These are phyloP conservation scores for Pseudoips prasinana DNA, from an alignment of 2,888 invertebrate genomes.

Conservation along the genomic window DNA sequence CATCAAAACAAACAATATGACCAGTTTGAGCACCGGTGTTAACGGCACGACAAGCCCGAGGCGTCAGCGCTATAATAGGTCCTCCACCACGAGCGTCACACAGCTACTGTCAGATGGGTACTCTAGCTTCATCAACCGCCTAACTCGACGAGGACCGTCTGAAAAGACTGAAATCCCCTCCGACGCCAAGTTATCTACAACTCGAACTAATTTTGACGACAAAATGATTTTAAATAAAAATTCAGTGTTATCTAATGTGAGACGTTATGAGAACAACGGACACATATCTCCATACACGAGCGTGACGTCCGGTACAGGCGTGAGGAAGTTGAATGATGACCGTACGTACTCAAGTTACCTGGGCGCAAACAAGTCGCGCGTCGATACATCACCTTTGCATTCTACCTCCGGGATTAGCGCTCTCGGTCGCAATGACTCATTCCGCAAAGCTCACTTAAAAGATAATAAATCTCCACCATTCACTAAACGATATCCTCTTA, in stretches of 20 bases:
- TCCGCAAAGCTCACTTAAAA: constrained; percentile 69
- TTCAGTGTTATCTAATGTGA: constrained; percentile 59
- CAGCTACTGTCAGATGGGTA: constrained; percentile 94
- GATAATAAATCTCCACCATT: constrained; percentile 72
- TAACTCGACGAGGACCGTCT: constrained; percentile 90
- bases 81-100: constrained; percentile 91
- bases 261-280: constrained; percentile 71
- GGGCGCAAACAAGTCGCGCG: constrained; percentile 56
- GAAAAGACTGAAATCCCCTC: constrained; percentile 80
- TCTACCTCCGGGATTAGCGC: constrained; percentile 61
- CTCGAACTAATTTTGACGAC: constrained; percentile 68
- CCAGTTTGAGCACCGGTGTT: constrained; percentile 61
- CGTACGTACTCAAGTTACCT: constrained; percentile 69
- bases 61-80: constrained; percentile 87
- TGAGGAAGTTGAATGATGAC: constrained; percentile 66
- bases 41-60: constrained; percentile 75
- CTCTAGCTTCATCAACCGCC: constrained; percentile 90
- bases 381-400: constrained; percentile 69
- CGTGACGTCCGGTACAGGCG: constrained; percentile 48
- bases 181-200: constrained; percentile 55
- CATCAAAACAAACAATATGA: constrained; percentile 47
- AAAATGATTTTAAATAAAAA: constrained; percentile 62
- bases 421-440: constrained; percentile 73
- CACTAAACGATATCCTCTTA: constrained; percentile 69
- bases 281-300: constrained; percentile 67